Evolutionary conservation across 2,797 vertebrate species (phyloP).

Genomic region (Choloepus didactylus): DNA sequence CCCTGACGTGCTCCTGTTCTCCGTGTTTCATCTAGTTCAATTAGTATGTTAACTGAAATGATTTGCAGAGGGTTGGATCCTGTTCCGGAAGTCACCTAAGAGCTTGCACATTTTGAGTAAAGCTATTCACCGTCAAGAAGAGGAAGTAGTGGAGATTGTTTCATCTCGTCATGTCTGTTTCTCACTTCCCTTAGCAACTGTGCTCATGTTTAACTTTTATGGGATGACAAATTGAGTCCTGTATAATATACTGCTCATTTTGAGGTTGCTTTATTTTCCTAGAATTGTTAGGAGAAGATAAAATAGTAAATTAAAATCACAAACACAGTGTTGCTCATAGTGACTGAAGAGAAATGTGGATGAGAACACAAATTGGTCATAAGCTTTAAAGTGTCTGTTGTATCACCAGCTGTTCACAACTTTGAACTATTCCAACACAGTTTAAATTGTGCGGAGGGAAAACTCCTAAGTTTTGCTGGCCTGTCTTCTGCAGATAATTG

Average conservation of each 20-base stretch:
- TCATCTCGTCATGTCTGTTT: background rate
- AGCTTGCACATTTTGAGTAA: background rate
- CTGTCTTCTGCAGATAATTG: background rate
- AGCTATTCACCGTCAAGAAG: background rate
- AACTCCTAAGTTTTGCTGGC: background rate
- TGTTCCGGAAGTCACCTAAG: background rate
- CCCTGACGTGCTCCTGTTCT: background rate
- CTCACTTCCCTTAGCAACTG: constrained; percentile 26
- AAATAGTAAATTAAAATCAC: constrained; percentile 50
- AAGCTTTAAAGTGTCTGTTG: constrained; percentile 45
- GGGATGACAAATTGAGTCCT: constrained; percentile 60
- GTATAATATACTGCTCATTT: constrained; percentile 71
- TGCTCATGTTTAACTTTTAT: constrained; percentile 32
- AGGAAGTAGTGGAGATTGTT: background rate
- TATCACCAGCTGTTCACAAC: background rate
- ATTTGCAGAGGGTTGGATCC: constrained; percentile 17
- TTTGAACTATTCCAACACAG: constrained; percentile 8
- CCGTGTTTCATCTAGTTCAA: background rate
- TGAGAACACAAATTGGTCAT: constrained; percentile 29
- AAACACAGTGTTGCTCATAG: constrained; percentile 5
- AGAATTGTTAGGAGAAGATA: constrained; percentile 63
- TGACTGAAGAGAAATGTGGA: constrained; percentile 45
- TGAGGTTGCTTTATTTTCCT: constrained; percentile 55
- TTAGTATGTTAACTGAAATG: constrained; percentile 47
- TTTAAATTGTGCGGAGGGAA: background rate